Conservation (phyloP, 2,888 invertebrate genomes). For the Pristionchus arcanus region DNA sequence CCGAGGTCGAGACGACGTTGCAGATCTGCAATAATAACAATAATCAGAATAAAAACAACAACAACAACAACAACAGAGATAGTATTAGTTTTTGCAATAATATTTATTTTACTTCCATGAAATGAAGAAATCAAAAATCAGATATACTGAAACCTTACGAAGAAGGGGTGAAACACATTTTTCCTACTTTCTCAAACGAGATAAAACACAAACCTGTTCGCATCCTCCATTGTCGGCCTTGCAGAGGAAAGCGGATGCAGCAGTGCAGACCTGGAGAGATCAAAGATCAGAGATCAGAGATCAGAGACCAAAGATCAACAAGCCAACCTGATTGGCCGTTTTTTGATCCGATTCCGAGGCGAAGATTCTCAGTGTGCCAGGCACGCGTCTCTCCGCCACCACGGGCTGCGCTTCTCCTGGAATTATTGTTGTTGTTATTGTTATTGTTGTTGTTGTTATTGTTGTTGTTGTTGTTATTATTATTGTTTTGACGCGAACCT, state of each 20-base stretch:
- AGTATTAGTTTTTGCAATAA: not conserved
- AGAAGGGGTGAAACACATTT: not conserved
- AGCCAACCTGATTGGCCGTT: constrained; percentile 60
- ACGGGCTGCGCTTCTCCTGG: constrained; percentile 85
- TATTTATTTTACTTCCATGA: too few species aligned
- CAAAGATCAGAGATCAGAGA: not conserved
- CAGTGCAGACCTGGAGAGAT: constrained; percentile 66
- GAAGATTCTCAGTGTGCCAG: constrained; percentile 77
- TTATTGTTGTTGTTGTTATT: not conserved
- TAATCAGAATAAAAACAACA: constrained; percentile 30
- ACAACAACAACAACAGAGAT: not conserved
- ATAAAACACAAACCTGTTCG: constrained; percentile 81
- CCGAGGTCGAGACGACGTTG: constrained; percentile 67
- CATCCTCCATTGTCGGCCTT: constrained; percentile 93
- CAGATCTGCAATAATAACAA: constrained; percentile 60
- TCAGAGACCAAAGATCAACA: constrained; percentile 59
- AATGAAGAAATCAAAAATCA: not conserved
- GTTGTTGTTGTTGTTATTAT: not conserved
- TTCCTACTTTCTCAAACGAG: not conserved
- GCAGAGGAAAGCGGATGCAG: constrained; percentile 86
- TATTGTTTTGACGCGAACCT: constrained; percentile 80
- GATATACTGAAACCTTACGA: not conserved
- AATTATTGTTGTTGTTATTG: not conserved
- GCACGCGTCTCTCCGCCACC: constrained; percentile 89
- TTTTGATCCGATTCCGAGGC: constrained; percentile 71